These are phyloP conservation scores for Myzus persicae DNA, from an alignment of 1,140 invertebrate genomes.

Conservation along the genomic window DNA sequence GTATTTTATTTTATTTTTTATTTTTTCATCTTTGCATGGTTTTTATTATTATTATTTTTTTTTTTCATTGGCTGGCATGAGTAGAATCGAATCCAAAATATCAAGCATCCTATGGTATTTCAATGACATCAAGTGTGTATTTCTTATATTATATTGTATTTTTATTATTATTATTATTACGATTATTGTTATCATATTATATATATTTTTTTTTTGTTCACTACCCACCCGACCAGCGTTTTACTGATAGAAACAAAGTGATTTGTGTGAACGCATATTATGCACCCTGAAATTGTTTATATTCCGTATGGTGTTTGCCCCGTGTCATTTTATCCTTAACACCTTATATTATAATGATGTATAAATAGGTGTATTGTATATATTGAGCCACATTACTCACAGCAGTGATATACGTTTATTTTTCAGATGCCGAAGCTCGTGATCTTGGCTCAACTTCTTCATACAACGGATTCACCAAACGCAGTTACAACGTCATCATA, in stretches of 20 bases:
- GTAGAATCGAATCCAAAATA: conserved; percentile 54
- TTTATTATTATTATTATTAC: background rate
- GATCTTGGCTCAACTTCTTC: conserved; percentile 40
- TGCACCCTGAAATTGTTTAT: background rate
- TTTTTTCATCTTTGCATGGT: conserved; percentile 8
- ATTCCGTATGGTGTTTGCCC: background rate
- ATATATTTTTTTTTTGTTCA: background rate
- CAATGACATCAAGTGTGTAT: conserved; percentile 56
- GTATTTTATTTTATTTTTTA: conserved; percentile 13
- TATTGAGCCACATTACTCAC: background rate
- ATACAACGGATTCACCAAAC: conserved; percentile 45
- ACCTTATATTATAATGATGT: background rate
- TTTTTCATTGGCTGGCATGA: conserved; percentile 57
- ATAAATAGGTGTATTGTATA: background rate
- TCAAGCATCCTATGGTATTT: conserved; percentile 52
- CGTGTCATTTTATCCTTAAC: background rate
- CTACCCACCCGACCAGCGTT: background rate
- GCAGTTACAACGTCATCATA: conserved; percentile 46
- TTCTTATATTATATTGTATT: conserved; percentile 16
- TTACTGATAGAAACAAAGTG: background rate
- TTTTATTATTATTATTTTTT: conserved; percentile 49
- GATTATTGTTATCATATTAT: background rate
- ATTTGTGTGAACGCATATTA: background rate
- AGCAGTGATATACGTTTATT: background rate
- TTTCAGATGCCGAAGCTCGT: conserved; percentile 30